Conservation (phyloP, 2,113 vertebrate genomes). For the Silurus asotus region DNA sequence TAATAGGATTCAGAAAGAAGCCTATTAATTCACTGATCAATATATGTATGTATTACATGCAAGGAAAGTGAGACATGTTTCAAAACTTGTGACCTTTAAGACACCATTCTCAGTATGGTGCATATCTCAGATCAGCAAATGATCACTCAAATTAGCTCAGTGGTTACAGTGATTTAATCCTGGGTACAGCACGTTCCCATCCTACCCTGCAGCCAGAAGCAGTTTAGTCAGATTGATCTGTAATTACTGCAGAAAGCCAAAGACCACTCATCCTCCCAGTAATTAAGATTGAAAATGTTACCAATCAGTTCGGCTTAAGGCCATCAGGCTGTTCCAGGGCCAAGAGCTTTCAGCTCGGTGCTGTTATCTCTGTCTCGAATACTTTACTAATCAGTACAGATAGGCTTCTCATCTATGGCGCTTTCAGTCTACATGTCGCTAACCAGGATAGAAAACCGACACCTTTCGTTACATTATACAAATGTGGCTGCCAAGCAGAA, state of each 20-base stretch:
- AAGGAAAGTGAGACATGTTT: neutral
- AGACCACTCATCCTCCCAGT: conserved; percentile 59
- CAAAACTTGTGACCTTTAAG: neutral
- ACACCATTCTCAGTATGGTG: neutral
- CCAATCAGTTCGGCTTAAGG: conserved; percentile 66
- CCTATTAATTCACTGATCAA: neutral
- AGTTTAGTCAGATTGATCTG: conserved; percentile 63
- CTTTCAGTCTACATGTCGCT: conserved; percentile 79
- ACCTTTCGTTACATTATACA: conserved; percentile 78
- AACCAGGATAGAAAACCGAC: conserved; percentile 81
- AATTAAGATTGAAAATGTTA: conserved; percentile 69
- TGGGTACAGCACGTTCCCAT: conserved; percentile 31
- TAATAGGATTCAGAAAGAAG: too few relatives aligned
- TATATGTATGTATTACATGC: neutral
- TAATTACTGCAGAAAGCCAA: conserved; percentile 60
- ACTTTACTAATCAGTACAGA: conserved; percentile 58
- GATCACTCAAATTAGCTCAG: conserved; percentile 33
- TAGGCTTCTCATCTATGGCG: conserved; percentile 67
- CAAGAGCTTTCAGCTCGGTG: conserved; percentile 64
- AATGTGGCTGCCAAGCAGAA: conserved; percentile 73
- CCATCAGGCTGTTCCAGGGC: conserved; percentile 67
- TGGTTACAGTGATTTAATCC: conserved; percentile 43
- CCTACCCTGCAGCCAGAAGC: conserved; percentile 33
- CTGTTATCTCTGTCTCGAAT: conserved; percentile 60
- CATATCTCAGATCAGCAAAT: conserved; percentile 26